phyloP scores from a whole-genome alignment of 2,113 vertebrate genomes.

The Danio rerio region GRCz12tu NC_133185.1:11887501-11888000 shows the following conservation, averaged over 20 bases:
- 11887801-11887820: conserved; percentile 47
- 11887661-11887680: conserved; percentile 57
- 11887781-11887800: conserved; percentile 50
- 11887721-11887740: conserved; percentile 61
- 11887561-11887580: not conserved
- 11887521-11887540: not conserved
- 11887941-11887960: not conserved
- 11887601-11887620: conserved; percentile 14
- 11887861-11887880: conserved; percentile 14
- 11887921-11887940: conserved; percentile 15
- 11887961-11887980: not conserved
- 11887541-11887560: not conserved
- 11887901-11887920: not conserved
- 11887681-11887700: conserved; percentile 58
- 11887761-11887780: conserved; percentile 44
- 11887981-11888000: not conserved
- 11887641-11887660: conserved; percentile 61
- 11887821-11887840: conserved; percentile 48
- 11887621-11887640: conserved; percentile 28
- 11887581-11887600: not conserved
- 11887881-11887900: conserved; percentile 5
- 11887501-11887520: not conserved
- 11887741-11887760: conserved; percentile 58
- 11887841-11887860: conserved; percentile 40
- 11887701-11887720: conserved; percentile 66